These are phyloP conservation scores for Tridacna gigas DNA, from an alignment of 2,888 invertebrate genomes.

Conservation along the genomic window DNA sequence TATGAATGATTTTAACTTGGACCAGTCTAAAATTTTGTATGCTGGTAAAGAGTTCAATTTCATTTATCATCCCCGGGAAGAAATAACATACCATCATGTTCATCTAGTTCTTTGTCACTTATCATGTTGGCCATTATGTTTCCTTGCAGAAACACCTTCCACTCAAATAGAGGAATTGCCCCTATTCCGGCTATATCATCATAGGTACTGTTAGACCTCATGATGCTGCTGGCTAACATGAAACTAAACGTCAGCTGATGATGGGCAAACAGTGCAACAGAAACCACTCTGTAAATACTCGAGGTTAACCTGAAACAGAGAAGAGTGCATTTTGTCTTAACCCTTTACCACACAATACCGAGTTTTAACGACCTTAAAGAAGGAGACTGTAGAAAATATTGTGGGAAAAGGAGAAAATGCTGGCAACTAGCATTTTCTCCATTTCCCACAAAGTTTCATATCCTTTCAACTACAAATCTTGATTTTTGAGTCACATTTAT, in stretches of 20 bases:
- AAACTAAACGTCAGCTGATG: conserved; percentile 85
- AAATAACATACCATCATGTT: conserved; percentile 76
- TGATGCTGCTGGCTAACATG: conserved; percentile 82
- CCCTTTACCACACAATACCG: too few species aligned
- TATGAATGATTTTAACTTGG: too few species aligned
- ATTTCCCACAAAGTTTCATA: too few species aligned
- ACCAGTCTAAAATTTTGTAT: too few species aligned
- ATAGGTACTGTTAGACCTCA: conserved; percentile 76
- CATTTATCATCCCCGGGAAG: too few species aligned
- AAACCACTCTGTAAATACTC: conserved; percentile 83
- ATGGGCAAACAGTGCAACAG: conserved; percentile 83
- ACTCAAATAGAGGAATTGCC: conserved; percentile 77
- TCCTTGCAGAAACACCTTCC: conserved; percentile 83
- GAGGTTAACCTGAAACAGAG: conserved; percentile 73
- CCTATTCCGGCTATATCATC: conserved; percentile 71
- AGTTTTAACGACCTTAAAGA: too few species aligned
- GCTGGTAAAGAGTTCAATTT: too few species aligned
- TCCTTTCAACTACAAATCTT: too few species aligned
- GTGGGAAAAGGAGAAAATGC: too few species aligned
- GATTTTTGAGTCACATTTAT: too few species aligned
- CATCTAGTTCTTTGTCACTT: conserved; percentile 71
- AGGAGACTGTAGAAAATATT: too few species aligned
- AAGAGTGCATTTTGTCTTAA: background rate
- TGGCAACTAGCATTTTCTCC: too few species aligned
- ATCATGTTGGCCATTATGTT: conserved; percentile 81